Evolutionary conservation across 1,140 invertebrate genomes (phyloP), one percentile per base, ranked within the genome.

Genomic region (Anastrepha ludens): DNA sequence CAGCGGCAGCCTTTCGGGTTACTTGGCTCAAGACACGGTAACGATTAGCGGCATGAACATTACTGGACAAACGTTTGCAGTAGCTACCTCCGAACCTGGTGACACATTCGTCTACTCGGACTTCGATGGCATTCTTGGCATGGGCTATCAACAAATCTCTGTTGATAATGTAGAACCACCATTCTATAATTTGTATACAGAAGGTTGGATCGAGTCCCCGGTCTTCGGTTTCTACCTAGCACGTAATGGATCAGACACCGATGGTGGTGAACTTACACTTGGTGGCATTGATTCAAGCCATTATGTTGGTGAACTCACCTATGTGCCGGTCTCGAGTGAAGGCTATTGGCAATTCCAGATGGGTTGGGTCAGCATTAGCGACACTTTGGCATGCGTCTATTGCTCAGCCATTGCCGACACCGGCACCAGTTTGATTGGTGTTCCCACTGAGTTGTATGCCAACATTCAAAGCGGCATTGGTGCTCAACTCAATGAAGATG

Each of bases 111-210:
- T 98, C 11, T 97, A 97, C 89, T 98, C 98, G 87, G 98, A 98
- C 93, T 99, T 99, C 94, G 99, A 99, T 94, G 99, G 99, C 87
- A 99, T 99, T 90, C 94, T 99, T 41, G 98, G 98, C 88, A 96
- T 99, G 96, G 98, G 95, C 0, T 99, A 98, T 92, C 94, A 95
- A 87, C 95, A 94, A 47, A 99, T 99, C 91, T 95, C 98, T 60
- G 98, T 97, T 88, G 97, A 99, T 94, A 95, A 96, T 86, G 98
- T 99, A 13, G 93, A 94, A 15, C 98, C 99, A 3, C 97, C 99
- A 11, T 99, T 99, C 94, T 96, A 99, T 93, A 98, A 97, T 90
- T 98, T 99, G 98, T 94, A 98, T 13, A 94, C 95, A 9, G 98
- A 99, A 94, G 95, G 95, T 13, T 93, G 98, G 1, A 95, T 99